Conservation (phyloP, 2,888 invertebrate genomes). For the Lottia scabra region DNA sequence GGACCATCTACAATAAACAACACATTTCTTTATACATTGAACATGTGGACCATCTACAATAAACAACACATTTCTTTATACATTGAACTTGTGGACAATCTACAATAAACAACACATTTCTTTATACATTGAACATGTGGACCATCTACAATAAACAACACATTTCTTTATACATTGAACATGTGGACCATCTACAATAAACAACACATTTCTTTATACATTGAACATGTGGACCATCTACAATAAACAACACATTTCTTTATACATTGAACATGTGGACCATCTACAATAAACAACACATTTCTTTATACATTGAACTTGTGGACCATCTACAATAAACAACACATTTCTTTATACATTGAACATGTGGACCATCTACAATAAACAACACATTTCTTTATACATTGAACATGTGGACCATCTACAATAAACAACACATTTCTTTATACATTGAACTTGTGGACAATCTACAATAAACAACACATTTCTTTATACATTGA, state of each 20-base stretch:
- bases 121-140: constrained; percentile 92
- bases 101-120: constrained; percentile 73
- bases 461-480: not conserved
- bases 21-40: too few species aligned
- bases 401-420: not conserved
- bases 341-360: not conserved
- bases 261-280: too few species aligned
- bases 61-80: constrained; percentile 82
- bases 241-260: not conserved
- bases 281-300: not conserved
- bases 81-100: constrained; percentile 96
- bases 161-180: not conserved
- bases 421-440: not conserved
- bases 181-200: not conserved
- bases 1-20: not conserved
- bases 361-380: not conserved
- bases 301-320: not conserved
- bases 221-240: not conserved
- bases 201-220: not conserved
- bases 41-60: not conserved
- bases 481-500: not conserved
- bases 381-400: not conserved
- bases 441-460: not conserved
- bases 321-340: too few species aligned
- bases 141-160: constrained; percentile 64